Conservation (phyloP, 2,113 vertebrate genomes). For the Mesoclemmys tuberculata region DNA sequence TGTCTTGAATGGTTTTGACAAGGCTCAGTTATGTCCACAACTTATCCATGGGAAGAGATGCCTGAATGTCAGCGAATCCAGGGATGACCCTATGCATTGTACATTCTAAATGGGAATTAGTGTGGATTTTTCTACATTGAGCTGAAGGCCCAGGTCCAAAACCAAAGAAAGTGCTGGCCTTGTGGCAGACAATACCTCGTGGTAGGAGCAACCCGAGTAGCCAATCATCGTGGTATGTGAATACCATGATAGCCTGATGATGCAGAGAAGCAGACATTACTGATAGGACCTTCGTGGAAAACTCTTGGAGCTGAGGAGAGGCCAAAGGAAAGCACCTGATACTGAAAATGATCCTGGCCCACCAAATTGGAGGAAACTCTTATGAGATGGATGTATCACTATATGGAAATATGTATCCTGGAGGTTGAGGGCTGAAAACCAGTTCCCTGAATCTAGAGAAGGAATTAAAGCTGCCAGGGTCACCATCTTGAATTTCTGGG, state of each 20-base stretch:
- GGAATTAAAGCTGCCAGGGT: not conserved
- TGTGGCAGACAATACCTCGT: not conserved
- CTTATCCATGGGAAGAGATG: too few relatives aligned
- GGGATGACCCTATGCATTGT: too few relatives aligned
- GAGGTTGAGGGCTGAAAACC: not conserved
- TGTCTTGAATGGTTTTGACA: too few relatives aligned
- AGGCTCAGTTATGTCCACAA: too few relatives aligned
- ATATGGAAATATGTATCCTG: not conserved
- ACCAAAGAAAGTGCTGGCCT: not conserved
- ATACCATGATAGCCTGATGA: too few relatives aligned
- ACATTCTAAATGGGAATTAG: not conserved
- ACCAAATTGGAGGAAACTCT: not conserved
- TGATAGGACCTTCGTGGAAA: not conserved
- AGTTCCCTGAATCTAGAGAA: not conserved
- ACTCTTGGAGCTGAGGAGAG: not conserved
- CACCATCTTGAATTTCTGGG: not conserved
- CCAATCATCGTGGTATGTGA: too few relatives aligned
- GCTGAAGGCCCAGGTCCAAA: not conserved
- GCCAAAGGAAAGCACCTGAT: not conserved
- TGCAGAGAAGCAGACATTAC: not conserved
- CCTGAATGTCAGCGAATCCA: too few relatives aligned
- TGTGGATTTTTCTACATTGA: not conserved
- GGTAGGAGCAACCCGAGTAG: not conserved
- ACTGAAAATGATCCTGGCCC: not conserved
- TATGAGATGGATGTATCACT: not conserved